phyloP scores from a whole-genome alignment of 1,140 invertebrate species.

The Leucophenga varia region DNA sequence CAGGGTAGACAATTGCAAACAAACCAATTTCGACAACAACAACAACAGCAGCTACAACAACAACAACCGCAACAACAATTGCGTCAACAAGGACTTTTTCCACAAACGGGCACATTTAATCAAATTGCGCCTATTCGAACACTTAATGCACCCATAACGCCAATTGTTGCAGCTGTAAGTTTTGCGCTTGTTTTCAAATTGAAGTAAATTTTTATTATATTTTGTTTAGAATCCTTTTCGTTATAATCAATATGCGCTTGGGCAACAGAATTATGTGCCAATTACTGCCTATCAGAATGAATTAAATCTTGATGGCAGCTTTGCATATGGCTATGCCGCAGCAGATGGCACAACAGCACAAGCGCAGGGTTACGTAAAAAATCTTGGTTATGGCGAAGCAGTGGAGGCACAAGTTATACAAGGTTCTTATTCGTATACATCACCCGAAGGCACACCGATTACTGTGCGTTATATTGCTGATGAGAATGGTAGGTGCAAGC shows the following conservation, averaged over 20 bases:
- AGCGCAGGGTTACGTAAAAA: conserved; percentile 63
- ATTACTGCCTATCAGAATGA: conserved; percentile 65
- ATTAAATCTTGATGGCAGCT: conserved; percentile 63
- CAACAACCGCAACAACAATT: conserved; percentile 35
- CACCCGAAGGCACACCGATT: conserved; percentile 61
- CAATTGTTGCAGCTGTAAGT: conserved; percentile 10
- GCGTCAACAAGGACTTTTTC: conserved; percentile 36
- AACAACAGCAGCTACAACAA: conserved; percentile 25
- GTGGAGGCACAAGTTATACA: conserved; percentile 58
- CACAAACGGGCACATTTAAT: conserved; percentile 30
- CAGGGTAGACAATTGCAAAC: conserved; percentile 27
- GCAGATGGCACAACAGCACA: conserved; percentile 65
- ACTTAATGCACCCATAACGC: conserved; percentile 4
- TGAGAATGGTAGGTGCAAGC: conserved; percentile 54
- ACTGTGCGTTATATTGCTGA: conserved; percentile 63
- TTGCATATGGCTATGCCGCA: conserved; percentile 60
- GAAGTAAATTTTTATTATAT: neutral
- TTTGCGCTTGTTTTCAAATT: neutral
- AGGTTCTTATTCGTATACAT: conserved; percentile 64
- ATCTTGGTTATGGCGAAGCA: conserved; percentile 58
- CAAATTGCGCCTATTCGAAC: conserved; percentile 5
- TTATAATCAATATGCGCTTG: conserved; percentile 32
- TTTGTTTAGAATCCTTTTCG: conserved; percentile 22
- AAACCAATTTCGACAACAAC: conserved; percentile 18
- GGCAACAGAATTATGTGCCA: conserved; percentile 54